A percentile compares a stretch with the other conserved stretches of the same genome.
Conservation (phyloP, 2,113 vertebrate species). For the Siphamia tubifer region DNA sequence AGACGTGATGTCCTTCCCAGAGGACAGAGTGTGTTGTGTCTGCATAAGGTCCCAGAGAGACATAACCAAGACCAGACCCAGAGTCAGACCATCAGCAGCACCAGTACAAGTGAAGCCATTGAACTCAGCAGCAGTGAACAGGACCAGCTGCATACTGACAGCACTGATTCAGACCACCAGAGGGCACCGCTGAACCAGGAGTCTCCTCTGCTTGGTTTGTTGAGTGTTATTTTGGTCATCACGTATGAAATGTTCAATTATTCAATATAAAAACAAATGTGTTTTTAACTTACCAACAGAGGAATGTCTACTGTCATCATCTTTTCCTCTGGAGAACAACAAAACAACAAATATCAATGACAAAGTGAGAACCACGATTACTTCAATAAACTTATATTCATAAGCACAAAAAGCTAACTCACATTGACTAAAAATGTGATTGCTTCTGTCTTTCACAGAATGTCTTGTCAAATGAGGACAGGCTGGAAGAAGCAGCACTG, state of each 20-base stretch:
- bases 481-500: constrained; percentile 79
- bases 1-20: constrained; percentile 59
- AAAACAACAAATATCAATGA: neutral
- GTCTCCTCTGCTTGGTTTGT: constrained; percentile 49
- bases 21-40: constrained; percentile 45
- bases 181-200: constrained; percentile 21
- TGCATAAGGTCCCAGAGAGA: constrained; percentile 40
- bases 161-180: constrained; percentile 48
- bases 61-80: constrained; percentile 26
- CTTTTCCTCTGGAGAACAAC: constrained; percentile 27
- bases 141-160: neutral
- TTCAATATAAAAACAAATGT: no score
- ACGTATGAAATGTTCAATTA: no score
- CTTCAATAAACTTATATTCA: neutral
- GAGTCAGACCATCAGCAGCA: constrained; percentile 11
- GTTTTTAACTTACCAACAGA: constrained; percentile 19
- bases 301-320: constrained; percentile 15
- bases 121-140: constrained; percentile 16
- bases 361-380: constrained; percentile 21
- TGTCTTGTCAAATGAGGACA: constrained; percentile 67
- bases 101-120: neutral
- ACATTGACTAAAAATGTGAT: no score
- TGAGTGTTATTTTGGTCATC: no score
- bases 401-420: no score
- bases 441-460: constrained; percentile 57